phyloP scores from a whole-genome alignment of 2,888 invertebrate species.

The Leucophenga montana region DNA sequence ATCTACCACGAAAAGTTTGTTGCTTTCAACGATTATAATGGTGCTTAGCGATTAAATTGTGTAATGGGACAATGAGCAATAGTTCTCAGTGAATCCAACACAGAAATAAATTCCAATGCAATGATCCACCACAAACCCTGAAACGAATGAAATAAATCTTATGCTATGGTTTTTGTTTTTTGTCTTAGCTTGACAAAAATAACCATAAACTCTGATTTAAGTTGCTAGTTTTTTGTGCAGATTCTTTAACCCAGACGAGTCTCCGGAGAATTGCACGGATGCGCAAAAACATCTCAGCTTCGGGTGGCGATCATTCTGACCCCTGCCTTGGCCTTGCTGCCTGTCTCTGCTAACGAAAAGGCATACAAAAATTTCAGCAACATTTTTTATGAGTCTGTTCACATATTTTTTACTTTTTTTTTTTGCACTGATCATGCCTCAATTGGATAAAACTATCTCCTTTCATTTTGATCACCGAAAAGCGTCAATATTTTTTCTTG shows the following conservation, averaged over 20 bases:
- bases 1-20: too few relatives aligned
- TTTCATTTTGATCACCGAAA: constrained; percentile 4
- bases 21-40: too few relatives aligned
- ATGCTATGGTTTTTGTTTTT: constrained; percentile 17
- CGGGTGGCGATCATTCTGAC: constrained; percentile 3
- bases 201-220: constrained; percentile 31
- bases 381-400: constrained; percentile 41
- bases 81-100: too few relatives aligned
- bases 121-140: constrained; percentile 54
- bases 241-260: constrained; percentile 39
- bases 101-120: constrained; percentile 50
- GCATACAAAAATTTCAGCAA: constrained; percentile 58
- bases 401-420: constrained; percentile 35
- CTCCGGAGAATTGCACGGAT: constrained; percentile 66
- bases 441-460: constrained; percentile 10
- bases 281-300: constrained; percentile 11
- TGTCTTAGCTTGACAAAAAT: constrained; percentile 22
- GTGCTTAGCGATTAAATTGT: too few relatives aligned
- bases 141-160: constrained; percentile 66
- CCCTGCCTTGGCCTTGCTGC: background rate
- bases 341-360: constrained; percentile 48
- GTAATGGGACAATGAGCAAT: too few relatives aligned
- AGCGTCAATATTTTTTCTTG: constrained; percentile 10
- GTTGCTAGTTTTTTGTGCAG: constrained; percentile 58
- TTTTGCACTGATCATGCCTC: constrained; percentile 23